Percentiles rank a stretch among this genome's conserved stretches.
Conservation (phyloP, 2,888 invertebrate genomes). For the Nomada fabriciana region DNA sequence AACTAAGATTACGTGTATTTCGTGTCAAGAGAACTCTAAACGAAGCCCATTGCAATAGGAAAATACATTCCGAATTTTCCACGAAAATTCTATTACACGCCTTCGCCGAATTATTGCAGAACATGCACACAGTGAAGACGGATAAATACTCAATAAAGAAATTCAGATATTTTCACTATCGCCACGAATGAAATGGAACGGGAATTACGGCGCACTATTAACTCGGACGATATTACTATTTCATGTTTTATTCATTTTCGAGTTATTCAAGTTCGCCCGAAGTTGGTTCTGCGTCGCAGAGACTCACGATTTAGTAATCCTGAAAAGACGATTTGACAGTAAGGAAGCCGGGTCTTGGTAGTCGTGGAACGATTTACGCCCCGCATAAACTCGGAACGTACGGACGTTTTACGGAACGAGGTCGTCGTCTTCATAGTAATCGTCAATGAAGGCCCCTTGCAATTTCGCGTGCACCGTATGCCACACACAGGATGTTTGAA, state of each 20-base stretch:
- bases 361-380: conserved; percentile 52
- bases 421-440: conserved; percentile 17
- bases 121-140: background rate
- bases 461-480: conserved; percentile 2
- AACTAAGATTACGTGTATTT: background rate
- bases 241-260: background rate
- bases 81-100: background rate
- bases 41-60: background rate
- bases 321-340: conserved; percentile 50
- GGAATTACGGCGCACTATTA: background rate
- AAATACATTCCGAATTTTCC: background rate
- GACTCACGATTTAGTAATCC: conserved; percentile 26
- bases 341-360: conserved; percentile 14
- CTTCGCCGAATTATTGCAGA: background rate
- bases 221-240: background rate
- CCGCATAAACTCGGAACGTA: conserved; percentile 49
- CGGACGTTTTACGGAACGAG: conserved; percentile 48
- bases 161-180: background rate
- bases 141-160: background rate
- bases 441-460: conserved; percentile 15
- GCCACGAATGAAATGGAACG: background rate
- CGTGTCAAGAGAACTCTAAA: background rate
- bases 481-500: background rate
- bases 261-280: background rate
- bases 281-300: background rate